phyloP scores from a whole-genome alignment of 2,888 invertebrate species.

The Thecocarcelia acutangulata region DNA sequence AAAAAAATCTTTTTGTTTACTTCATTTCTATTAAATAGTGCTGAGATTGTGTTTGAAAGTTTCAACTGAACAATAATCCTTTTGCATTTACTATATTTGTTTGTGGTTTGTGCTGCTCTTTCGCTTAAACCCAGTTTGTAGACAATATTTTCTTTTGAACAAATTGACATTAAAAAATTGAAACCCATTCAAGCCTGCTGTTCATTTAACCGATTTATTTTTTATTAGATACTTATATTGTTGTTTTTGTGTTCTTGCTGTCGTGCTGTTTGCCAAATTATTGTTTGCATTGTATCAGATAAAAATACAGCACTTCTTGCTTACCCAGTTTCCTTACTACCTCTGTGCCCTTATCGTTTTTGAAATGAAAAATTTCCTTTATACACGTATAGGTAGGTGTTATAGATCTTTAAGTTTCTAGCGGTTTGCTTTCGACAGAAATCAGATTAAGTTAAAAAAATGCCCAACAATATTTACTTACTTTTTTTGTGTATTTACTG shows the following conservation, averaged over 20 bases:
- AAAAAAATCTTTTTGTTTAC: constrained; percentile 39
- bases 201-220: constrained; percentile 35
- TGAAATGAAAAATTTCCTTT: too few species aligned
- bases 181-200: constrained; percentile 61
- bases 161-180: constrained; percentile 58
- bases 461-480: too few species aligned
- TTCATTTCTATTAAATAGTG: constrained; percentile 26
- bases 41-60: neutral
- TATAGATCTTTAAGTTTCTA: too few species aligned
- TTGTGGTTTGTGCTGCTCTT: constrained; percentile 11
- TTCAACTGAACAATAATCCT: constrained; percentile 42
- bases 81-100: constrained; percentile 24
- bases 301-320: constrained; percentile 45
- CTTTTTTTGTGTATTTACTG: too few species aligned
- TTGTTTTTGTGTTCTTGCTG: constrained; percentile 14
- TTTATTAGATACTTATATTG: constrained; percentile 41
- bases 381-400: too few species aligned
- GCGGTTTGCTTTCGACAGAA: too few species aligned
- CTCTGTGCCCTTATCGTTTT: too few species aligned
- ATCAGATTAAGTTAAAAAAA: too few species aligned
- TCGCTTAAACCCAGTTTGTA: constrained; percentile 50
- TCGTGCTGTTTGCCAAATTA: constrained; percentile 68
- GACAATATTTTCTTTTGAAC: constrained; percentile 56
- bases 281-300: constrained; percentile 65
- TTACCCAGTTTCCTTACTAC: constrained; percentile 46